A percentile compares a stretch with the other conserved stretches of the same genome.
phyloP scores from a whole-genome alignment of 2,113 vertebrate species.

The Syrrhaptes paradoxus region DNA sequence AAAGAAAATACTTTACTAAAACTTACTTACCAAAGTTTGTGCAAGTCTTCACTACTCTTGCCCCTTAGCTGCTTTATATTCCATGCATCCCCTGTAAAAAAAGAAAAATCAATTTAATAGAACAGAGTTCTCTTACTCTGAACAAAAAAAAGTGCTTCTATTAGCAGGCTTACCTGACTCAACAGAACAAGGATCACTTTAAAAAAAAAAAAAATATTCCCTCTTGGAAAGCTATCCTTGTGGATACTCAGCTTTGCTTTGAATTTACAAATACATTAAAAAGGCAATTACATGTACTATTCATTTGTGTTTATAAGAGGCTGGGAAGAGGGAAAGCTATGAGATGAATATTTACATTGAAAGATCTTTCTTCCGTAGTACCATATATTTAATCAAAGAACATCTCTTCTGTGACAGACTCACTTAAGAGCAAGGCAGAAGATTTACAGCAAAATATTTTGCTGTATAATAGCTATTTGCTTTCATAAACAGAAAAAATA shows the following conservation, averaged over 20 bases:
- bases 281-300: fast-evolving
- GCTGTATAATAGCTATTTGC: neutral
- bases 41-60: constrained; percentile 94
- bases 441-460: neutral
- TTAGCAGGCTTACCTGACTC: neutral
- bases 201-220: neutral
- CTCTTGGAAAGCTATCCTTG: neutral
- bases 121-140: neutral
- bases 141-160: neutral
- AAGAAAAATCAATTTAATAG: neutral
- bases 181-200: neutral
- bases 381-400: neutral
- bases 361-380: neutral
- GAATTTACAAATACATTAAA: neutral
- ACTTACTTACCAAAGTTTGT: constrained; percentile 91
- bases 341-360: neutral
- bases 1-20: neutral
- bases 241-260: neutral
- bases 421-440: neutral
- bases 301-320: neutral
- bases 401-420: neutral
- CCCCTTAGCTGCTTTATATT: constrained; percentile 86
- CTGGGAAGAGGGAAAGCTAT: neutral
- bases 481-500: neutral
- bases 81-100: constrained; percentile 88